Percentiles rank a stretch among this genome's conserved stretches.
These are phyloP conservation scores for Acropternis orthonyx DNA, from an alignment of 2,797 vertebrate genomes.

Conservation along the genomic window DNA sequence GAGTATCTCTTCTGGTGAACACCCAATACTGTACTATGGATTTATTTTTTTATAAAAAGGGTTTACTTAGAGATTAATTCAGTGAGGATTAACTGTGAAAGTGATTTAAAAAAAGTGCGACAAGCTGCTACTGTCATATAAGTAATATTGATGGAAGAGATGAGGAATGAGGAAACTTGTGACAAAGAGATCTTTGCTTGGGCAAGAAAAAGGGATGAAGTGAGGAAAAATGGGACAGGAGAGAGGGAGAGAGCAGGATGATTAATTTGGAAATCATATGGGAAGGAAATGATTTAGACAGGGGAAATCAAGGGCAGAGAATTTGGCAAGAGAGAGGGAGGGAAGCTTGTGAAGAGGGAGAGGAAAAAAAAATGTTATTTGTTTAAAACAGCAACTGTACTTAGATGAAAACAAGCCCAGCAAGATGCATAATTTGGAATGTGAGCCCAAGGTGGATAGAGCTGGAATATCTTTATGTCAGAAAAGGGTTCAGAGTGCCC, in stretches of 20 bases:
- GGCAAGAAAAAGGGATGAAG: neutral
- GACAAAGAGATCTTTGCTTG: neutral
- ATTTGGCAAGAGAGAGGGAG: neutral
- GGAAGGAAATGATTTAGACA: constrained; percentile 10
- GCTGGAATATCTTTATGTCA: neutral
- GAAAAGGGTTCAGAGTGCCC: neutral
- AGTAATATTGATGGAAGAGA: neutral
- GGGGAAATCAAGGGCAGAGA: neutral
- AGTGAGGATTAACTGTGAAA: neutral
- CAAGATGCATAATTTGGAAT: neutral
- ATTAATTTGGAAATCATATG: neutral
- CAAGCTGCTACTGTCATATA: neutral
- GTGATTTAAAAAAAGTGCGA: neutral
- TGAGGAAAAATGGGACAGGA: neutral
- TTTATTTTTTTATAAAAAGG: neutral
- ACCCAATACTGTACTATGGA: neutral
- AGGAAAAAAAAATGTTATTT: accelerated
- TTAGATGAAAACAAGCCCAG: neutral
- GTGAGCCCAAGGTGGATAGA: neutral
- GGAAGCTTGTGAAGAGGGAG: neutral
- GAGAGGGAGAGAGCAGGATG: neutral
- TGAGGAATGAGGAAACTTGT: neutral
- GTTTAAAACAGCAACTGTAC: neutral
- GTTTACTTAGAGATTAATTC: neutral
- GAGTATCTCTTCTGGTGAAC: neutral